Evolutionary conservation across 2,888 invertebrate species (phyloP).

Genomic region (Buathra laborator): DNA sequence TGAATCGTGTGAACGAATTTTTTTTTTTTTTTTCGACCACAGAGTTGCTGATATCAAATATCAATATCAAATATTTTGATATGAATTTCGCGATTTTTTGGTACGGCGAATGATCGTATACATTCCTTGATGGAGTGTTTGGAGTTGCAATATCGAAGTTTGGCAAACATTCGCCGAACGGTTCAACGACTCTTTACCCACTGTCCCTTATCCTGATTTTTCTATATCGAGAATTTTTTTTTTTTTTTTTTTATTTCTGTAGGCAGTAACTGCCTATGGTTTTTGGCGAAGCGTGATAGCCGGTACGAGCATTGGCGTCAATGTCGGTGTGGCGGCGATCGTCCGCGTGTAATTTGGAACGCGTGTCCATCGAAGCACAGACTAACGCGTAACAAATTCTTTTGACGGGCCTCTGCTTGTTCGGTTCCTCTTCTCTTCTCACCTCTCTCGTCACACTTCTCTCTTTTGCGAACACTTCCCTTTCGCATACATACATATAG

Average conservation of each 20-base stretch:
- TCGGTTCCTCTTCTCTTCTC: not conserved
- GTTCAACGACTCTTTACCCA: not conserved
- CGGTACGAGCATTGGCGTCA: not conserved
- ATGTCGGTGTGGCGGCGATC: constrained; percentile 4
- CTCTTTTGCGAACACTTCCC: not conserved
- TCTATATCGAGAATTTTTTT: constrained; percentile 18
- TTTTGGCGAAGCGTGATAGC: constrained; percentile 13
- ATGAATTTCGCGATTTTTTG: too few relatives aligned
- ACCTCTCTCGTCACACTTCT: not conserved
- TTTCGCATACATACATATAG: not conserved
- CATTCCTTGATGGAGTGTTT: too few relatives aligned
- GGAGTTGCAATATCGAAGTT: not conserved
- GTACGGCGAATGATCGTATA: too few relatives aligned
- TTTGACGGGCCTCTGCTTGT: constrained; percentile 32
- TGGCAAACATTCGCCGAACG: not conserved
- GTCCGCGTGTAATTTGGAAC: constrained; percentile 32
- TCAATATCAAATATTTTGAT: too few relatives aligned
- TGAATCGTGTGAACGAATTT: not conserved
- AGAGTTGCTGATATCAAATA: too few relatives aligned
- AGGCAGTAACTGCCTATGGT: not conserved
- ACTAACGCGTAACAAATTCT: constrained; percentile 54
- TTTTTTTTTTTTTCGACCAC: not conserved
- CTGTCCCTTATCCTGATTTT: constrained; percentile 17
- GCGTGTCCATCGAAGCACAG: constrained; percentile 38
- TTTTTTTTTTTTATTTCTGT: constrained; percentile 15